Conservation (phyloP, 2,797 vertebrate genomes). For the Gymnoscopelus braueri region DNA sequence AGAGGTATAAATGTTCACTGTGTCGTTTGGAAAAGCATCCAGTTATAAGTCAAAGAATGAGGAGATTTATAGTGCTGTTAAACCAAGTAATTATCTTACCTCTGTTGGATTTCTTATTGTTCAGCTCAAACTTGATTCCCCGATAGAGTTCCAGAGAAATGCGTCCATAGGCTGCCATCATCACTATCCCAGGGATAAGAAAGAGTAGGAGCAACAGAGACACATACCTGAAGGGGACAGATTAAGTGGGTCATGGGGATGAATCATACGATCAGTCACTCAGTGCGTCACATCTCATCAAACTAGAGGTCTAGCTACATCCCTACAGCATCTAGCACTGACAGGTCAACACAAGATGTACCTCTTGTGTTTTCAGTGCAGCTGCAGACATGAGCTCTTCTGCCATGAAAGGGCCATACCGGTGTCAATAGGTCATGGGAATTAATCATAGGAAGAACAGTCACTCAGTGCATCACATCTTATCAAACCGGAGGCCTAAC, state of each 20-base stretch:
- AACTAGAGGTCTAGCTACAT: background rate
- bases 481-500: background rate
- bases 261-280: background rate
- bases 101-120: slow-evolving; percentile 84
- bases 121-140: slow-evolving; percentile 91
- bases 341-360: background rate
- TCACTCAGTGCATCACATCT: slow-evolving; percentile 15
- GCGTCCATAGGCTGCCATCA: slow-evolving; percentile 93
- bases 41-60: background rate
- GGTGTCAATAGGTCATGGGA: background rate
- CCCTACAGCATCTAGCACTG: too few species aligned
- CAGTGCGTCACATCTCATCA: slow-evolving; percentile 20
- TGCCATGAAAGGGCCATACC: too few species aligned
- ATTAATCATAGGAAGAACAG: background rate
- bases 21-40: background rate
- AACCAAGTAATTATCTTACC: slow-evolving; percentile 73
- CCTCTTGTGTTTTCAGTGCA: background rate
- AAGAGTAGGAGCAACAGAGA: slow-evolving; percentile 93
- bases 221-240: slow-evolving; percentile 85
- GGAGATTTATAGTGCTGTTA: background rate
- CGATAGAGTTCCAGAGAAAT: slow-evolving; percentile 96
- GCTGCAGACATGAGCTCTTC: background rate
- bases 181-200: slow-evolving; percentile 93
- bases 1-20: too few species aligned
- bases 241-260: background rate